phyloP scores from a whole-genome alignment of 2,113 vertebrate species.

The Stomatorhinus ivindoensis region DNA sequence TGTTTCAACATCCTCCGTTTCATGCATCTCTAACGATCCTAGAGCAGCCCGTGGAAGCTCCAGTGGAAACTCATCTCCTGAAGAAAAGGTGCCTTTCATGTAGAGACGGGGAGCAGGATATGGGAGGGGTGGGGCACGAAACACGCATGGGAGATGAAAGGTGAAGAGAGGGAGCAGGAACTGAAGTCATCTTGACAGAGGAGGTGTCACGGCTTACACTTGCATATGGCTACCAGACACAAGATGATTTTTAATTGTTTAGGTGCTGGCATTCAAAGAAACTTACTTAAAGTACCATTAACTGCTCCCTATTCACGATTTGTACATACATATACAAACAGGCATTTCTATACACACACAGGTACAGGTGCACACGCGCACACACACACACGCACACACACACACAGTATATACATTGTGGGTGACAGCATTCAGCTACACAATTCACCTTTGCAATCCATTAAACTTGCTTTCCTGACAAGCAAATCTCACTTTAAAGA shows the following conservation, averaged over 20 bases:
- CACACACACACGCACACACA: neutral
- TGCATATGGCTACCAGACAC: neutral
- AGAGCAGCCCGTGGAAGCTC: neutral
- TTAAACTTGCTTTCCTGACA: neutral
- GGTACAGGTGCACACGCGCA: neutral
- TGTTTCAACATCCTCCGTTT: neutral
- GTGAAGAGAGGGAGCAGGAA: neutral
- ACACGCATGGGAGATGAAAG: neutral
- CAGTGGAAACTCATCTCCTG: neutral
- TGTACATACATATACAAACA: neutral
- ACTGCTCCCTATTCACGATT: neutral
- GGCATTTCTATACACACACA: neutral
- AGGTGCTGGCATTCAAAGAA: neutral
- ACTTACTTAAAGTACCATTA: neutral
- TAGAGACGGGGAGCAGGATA: neutral
- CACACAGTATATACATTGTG: neutral
- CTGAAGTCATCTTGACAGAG: neutral
- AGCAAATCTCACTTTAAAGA: neutral
- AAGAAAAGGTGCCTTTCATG: conserved; percentile 1
- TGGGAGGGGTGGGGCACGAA: neutral
- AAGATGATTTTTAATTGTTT: neutral
- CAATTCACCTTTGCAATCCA: neutral
- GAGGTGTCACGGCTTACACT: neutral
- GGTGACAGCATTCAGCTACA: neutral
- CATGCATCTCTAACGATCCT: neutral